Evolutionary conservation across 2,113 vertebrate genomes (phyloP).

Genomic region (Oreotrochilus melanogaster): DNA sequence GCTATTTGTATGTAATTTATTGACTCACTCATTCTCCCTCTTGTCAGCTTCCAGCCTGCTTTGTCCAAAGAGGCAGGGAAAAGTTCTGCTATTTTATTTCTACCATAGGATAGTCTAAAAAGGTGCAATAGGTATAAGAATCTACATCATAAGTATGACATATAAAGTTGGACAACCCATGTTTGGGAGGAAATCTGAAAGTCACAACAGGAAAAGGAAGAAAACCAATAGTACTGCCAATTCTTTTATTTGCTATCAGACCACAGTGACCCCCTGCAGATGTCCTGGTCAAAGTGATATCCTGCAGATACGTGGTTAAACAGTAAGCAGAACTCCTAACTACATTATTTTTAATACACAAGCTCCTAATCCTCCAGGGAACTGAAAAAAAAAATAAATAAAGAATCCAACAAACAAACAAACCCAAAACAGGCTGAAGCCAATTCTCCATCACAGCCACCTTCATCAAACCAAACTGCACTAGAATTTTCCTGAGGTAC

Average conservation of each 20-base stretch:
- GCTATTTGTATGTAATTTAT: not conserved
- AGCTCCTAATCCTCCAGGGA: not conserved
- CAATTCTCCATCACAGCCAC: not conserved
- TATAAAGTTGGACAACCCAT: not conserved
- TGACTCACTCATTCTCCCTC: not conserved
- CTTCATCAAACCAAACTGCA: not conserved
- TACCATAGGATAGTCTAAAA: not conserved
- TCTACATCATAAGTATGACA: not conserved
- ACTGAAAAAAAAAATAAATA: not conserved
- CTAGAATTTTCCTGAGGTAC: not conserved
- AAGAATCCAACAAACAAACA: not conserved
- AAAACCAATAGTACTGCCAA: slow-evolving; percentile 17
- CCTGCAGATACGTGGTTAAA: not conserved
- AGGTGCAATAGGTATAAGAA: not conserved
- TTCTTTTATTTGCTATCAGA: not conserved
- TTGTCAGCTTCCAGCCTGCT: not conserved
- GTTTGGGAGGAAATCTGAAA: slow-evolving; percentile 7
- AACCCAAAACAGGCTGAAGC: not conserved
- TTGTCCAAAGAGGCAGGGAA: not conserved
- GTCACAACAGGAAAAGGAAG: slow-evolving; percentile 29
- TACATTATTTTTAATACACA: not conserved
- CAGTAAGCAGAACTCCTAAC: not conserved
- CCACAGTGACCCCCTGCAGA: not conserved
- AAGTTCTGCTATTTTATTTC: not conserved
- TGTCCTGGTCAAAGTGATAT: not conserved